Evolutionary conservation across 23 tunicate species (phyloP).

Genomic region (Botrylloides violaceus): DNA sequence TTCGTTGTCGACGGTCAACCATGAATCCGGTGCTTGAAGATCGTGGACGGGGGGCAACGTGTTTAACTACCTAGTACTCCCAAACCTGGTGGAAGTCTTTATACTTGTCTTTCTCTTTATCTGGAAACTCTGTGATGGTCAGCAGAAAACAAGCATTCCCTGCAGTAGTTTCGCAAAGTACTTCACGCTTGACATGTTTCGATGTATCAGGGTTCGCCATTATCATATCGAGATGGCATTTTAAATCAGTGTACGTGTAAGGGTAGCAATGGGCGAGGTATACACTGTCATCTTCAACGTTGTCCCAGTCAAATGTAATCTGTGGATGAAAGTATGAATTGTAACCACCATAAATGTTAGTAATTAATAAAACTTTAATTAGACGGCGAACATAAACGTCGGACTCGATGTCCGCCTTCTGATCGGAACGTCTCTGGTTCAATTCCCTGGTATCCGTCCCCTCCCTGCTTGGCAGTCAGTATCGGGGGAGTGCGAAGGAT

Average conservation of each 20-base stretch:
- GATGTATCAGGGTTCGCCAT: constrained; percentile 48
- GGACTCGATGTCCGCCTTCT: too few species aligned
- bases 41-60: too few species aligned
- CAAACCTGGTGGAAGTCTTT: constrained; percentile 75
- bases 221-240: constrained; percentile 49
- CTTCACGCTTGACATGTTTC: constrained; percentile 75
- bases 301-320: constrained; percentile 80
- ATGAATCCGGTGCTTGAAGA: too few species aligned
- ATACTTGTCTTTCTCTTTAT: constrained; percentile 71
- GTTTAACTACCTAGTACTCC: too few species aligned
- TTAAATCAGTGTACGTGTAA: constrained; percentile 81
- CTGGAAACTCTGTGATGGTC: constrained; percentile 83
- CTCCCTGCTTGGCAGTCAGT: too few species aligned
- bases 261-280: constrained; percentile 94
- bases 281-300: constrained; percentile 53
- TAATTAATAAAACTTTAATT: too few species aligned
- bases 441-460: too few species aligned
- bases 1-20: too few species aligned
- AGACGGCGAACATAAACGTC: too few species aligned
- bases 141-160: constrained; percentile 90
- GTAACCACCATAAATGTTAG: too few species aligned
- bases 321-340: constrained; percentile 11
- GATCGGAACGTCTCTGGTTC: too few species aligned
- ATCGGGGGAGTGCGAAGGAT: too few species aligned
- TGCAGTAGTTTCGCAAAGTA: constrained; percentile 81